Base-by-base conservation (phyloP, 2,888 invertebrate species). In the Dasypogon diadema region DNA sequence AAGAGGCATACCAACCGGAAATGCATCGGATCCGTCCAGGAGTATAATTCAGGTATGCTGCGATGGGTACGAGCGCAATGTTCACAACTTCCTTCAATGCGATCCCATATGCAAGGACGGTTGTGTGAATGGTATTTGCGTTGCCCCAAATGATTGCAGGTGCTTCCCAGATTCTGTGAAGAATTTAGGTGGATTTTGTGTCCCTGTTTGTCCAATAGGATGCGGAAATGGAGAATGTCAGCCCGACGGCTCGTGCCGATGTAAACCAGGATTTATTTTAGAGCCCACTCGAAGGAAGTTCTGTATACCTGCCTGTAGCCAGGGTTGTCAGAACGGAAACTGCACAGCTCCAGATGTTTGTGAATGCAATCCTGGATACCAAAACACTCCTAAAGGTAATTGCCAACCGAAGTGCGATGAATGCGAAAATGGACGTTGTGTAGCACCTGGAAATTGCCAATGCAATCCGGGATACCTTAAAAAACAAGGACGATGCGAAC, bases 21-120 rank as follows among this genome's bases (percentile, higher is more conserved):
- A 85, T 77, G 85, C 85, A 37, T 85, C 92, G 0, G 87, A 88
- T 1, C 85, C 90, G 3, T 89, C 90, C 18, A 87, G 90, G 80
- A 92, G 91, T 81, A 89, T 88, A 77, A 90, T 92, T 80, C 88
- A 91, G 78, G 88, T 91, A 24, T 94, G 94, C 82, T 94, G 94
- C 82, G 88, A 89, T 0, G 93, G 93, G 14, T 93, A 91, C 84
- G 87, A 88, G 77, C 88, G 90, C 10, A 90, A 91, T 83, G 86
- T 87, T 3, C 89, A 89, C 82, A 87, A 87, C 82, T 86, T 80
- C 80, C 87, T 87, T 2, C 87, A 82, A 76, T 88, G 88, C 77
- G 82, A 83, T 72, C 88, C 88, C 0, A 79, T 85, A 16, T 89
- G 90, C 77, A 78, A 30, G 0, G 84, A 87, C 8, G 84, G 85